phyloP scores from a whole-genome alignment of 2,113 vertebrate genomes.

The Galbula dea region DNA sequence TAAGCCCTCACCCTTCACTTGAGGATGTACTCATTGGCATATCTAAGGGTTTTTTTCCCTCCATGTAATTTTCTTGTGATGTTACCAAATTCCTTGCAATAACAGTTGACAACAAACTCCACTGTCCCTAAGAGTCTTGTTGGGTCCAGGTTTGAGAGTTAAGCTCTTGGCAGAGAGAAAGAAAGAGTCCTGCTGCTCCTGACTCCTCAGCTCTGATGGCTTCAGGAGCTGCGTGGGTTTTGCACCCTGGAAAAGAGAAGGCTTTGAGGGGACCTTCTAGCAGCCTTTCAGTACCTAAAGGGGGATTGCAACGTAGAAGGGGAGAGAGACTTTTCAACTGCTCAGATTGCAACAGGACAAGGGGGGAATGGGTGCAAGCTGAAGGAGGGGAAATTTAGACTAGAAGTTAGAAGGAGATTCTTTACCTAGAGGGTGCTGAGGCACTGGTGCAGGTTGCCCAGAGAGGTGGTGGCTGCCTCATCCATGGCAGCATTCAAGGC shows the following conservation, averaged over 20 bases:
- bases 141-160: background rate
- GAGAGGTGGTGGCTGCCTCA: accelerated
- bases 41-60: background rate
- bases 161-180: background rate
- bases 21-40: background rate
- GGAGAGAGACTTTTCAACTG: no score
- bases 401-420: background rate
- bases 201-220: background rate
- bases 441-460: background rate
- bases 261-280: no score
- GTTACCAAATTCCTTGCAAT: background rate
- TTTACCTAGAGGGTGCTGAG: background rate
- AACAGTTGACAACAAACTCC: background rate
- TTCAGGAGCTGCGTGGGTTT: accelerated
- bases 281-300: no score
- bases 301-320: no score
- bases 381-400: background rate
- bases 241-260: background rate
- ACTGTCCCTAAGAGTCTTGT: background rate
- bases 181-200: background rate
- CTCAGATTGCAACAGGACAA: no score
- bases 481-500: background rate
- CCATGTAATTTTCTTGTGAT: background rate
- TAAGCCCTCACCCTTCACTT: background rate
- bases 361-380: no score